Evolutionary conservation across 2,888 invertebrate species (phyloP), one percentile per base, ranked within the genome.

Genomic region (Monoplex corrugatus): DNA sequence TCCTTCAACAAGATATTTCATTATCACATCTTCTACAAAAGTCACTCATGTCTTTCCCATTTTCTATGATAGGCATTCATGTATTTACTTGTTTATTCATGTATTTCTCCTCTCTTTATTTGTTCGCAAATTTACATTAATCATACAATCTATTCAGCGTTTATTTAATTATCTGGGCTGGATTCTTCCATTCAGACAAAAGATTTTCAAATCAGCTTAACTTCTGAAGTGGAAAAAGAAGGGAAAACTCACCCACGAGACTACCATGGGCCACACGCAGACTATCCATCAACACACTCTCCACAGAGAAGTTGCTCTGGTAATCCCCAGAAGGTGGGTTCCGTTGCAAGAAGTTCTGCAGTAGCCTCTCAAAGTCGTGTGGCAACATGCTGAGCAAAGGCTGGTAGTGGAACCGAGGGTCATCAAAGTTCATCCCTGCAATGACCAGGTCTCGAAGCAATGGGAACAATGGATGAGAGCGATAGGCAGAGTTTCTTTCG

Each of bases 361-460:
- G 93, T 78, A 96, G 93, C 90, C 93, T 94, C 89, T 95, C 95
- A 89, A 96, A 95, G 89, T 96, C 95, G 19, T 94, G 92, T 0
- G 96, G 96, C 89, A 96, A 90, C 91, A 95, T 94, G 82, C 94
- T 94, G 88, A 96, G 95, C 40, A 96, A 93, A 90, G 94, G 94
- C 90, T 94, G 94, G 91, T 95, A 95, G 45, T 95, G 96, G 90
- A 95, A 95, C 85, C 93, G 92, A 8, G 95, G 95, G 8, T 94
- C 93, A 88, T 94, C 93, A 90, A 95, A 96, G 92, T 95, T 96
- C 95, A 95, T 95, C 91, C 96, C 95, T 16, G 96, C 95, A 85
- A 96, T 95, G 89, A 95, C 95, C 90, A 96, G 92, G 89, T 96
- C 96, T 84, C 96, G 93, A 63, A 96, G 92, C 78, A 96, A 92